Percentiles rank a stretch among this genome's conserved stretches.
phyloP scores from a whole-genome alignment of 2,113 vertebrate species.

The Ibidorhyncha struthersii region DNA sequence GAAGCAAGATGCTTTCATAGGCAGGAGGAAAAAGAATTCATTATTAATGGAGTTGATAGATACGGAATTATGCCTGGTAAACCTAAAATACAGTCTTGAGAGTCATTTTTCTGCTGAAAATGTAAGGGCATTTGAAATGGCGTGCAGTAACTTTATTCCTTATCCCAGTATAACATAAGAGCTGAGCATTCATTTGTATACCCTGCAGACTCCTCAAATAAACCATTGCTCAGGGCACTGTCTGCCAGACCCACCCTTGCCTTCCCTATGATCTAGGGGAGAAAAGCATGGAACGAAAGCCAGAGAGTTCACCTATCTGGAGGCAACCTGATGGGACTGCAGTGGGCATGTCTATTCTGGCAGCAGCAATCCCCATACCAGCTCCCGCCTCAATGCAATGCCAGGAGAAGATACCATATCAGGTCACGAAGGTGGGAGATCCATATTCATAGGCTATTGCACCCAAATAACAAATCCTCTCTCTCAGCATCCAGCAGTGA shows the following conservation, averaged over 20 bases:
- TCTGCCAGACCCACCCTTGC: slow-evolving; percentile 42
- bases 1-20: background rate
- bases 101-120: background rate
- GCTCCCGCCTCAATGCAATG: fast-evolving
- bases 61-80: background rate
- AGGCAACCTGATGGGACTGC: background rate
- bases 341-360: slow-evolving; percentile 16
- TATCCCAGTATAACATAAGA: background rate
- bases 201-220: slow-evolving; percentile 16
- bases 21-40: background rate
- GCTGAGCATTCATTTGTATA: background rate
- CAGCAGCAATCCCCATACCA: background rate
- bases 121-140: background rate
- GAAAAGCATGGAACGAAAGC: background rate
- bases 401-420: background rate
- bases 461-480: background rate
- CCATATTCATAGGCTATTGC: background rate
- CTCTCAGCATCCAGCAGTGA: background rate
- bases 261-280: background rate
- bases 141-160: background rate
- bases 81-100: background rate
- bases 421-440: background rate
- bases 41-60: background rate
- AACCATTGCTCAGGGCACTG: background rate
- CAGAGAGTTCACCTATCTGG: background rate